Evolutionary conservation across 2,797 vertebrate species (phyloP).

Genomic region (Lophius americanus): DNA sequence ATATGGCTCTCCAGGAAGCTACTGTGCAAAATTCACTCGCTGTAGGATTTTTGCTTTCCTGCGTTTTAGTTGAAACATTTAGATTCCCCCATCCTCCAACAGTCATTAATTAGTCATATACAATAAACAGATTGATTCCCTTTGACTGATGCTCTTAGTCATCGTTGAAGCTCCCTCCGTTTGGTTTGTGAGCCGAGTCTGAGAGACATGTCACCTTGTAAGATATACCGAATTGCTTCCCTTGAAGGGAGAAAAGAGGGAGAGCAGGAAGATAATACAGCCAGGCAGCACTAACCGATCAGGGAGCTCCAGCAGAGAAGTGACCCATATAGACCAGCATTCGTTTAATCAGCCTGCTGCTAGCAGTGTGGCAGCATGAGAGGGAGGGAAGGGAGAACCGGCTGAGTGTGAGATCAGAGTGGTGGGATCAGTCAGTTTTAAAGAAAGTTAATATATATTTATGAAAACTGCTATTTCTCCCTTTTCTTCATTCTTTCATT

Average conservation of each 20-base stretch:
- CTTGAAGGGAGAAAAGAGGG: constrained; percentile 75
- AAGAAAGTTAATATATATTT: constrained; percentile 49
- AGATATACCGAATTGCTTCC: constrained; percentile 72
- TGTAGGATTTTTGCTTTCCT: constrained; percentile 8
- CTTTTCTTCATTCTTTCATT: not conserved
- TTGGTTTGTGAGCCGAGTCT: constrained; percentile 58
- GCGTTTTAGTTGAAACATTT: constrained; percentile 32
- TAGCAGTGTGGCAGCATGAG: constrained; percentile 53
- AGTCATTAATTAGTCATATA: constrained; percentile 63
- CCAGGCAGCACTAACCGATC: constrained; percentile 83
- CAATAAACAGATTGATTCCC: constrained; percentile 53
- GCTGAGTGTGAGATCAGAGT: constrained; percentile 37
- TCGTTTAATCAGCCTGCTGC: constrained; percentile 83
- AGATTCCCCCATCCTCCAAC: constrained; percentile 32
- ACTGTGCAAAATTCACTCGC: constrained; percentile 10
- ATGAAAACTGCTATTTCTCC: constrained; percentile 36
- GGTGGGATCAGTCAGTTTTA: constrained; percentile 52
- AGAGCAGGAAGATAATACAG: constrained; percentile 76
- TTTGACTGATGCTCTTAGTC: constrained; percentile 50
- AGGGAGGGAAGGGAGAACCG: constrained; percentile 14
- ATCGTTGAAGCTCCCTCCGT: constrained; percentile 39
- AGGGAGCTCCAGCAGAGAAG: constrained; percentile 82
- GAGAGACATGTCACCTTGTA: constrained; percentile 74
- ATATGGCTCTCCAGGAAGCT: constrained; percentile 27
- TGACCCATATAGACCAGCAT: constrained; percentile 81